Conservation (phyloP, 2,888 invertebrate species). For the Spilarctia lutea region DNA sequence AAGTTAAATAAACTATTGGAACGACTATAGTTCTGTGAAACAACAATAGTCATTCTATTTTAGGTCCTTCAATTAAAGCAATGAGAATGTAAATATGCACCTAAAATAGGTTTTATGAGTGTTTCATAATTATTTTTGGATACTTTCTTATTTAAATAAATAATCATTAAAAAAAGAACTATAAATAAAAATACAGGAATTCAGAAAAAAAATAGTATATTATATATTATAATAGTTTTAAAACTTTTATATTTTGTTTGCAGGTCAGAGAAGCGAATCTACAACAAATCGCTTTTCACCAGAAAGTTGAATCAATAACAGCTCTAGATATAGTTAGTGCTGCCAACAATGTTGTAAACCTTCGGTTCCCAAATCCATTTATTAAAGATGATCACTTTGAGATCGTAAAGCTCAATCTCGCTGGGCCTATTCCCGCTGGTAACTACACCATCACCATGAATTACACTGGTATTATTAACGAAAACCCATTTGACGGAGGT, state of each 20-base stretch:
- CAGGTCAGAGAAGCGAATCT: slow-evolving; percentile 8
- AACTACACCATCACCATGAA: neutral
- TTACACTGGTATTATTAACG: neutral
- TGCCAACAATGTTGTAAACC: neutral
- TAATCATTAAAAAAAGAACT: too few relatives aligned
- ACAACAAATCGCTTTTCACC: slow-evolving; percentile 1
- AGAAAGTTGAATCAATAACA: neutral
- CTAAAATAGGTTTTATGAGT: too few relatives aligned
- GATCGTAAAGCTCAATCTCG: neutral
- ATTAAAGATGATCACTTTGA: slow-evolving; percentile 2
- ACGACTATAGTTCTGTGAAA: too few relatives aligned
- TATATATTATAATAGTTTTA: neutral
- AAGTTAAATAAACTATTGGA: too few relatives aligned
- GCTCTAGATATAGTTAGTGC: neutral
- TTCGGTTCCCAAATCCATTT: neutral
- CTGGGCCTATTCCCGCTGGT: neutral
- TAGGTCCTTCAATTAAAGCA: too few relatives aligned
- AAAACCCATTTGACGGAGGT: slow-evolving; percentile 10
- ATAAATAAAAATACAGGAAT: too few relatives aligned
- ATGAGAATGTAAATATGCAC: too few relatives aligned
- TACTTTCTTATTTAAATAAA: too few relatives aligned
- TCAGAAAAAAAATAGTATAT: too few relatives aligned
- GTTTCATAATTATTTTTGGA: too few relatives aligned
- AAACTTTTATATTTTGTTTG: neutral
- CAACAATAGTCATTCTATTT: too few relatives aligned